A percentile compares a stretch with the other conserved stretches of the same genome.
These are phyloP conservation scores for Apamea crenata DNA, from an alignment of 2,888 invertebrate species.

Conservation along the genomic window DNA sequence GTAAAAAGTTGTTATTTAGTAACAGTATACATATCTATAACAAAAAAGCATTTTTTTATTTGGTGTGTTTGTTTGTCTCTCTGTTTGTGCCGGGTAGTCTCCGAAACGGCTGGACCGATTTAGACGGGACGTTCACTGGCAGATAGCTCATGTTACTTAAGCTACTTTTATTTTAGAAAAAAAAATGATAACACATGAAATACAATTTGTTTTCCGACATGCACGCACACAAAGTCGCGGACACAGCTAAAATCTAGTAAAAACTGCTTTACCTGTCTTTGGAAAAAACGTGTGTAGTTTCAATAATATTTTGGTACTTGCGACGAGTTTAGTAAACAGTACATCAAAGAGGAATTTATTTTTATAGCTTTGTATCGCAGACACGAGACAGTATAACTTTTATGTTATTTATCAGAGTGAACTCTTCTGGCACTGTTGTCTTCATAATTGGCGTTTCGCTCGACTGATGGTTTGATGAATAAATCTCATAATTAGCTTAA, in stretches of 20 bases:
- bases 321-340: conserved; percentile 32
- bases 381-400: neutral
- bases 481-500: neutral
- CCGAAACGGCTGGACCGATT: too few species aligned
- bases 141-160: too few species aligned
- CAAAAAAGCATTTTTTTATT: too few species aligned
- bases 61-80: too few species aligned
- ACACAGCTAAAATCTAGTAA: neutral
- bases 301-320: neutral
- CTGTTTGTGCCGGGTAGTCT: too few species aligned
- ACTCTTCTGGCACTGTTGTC: neutral
- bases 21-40: too few species aligned
- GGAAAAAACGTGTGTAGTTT: conserved; percentile 4
- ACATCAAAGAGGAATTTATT: conserved; percentile 29
- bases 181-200: too few species aligned
- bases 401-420: conserved; percentile 23
- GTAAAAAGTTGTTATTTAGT: too few species aligned
- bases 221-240: too few species aligned
- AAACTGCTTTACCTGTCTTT: conserved; percentile 29
- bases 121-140: too few species aligned
- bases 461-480: neutral
- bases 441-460: neutral
- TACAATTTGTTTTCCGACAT: too few species aligned
- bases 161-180: too few species aligned
- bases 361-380: conserved; percentile 25